Evolutionary conservation across 2,113 vertebrate genomes (phyloP), one percentile per base, ranked within the genome.

Genomic region (Mastomys coucha): DNA sequence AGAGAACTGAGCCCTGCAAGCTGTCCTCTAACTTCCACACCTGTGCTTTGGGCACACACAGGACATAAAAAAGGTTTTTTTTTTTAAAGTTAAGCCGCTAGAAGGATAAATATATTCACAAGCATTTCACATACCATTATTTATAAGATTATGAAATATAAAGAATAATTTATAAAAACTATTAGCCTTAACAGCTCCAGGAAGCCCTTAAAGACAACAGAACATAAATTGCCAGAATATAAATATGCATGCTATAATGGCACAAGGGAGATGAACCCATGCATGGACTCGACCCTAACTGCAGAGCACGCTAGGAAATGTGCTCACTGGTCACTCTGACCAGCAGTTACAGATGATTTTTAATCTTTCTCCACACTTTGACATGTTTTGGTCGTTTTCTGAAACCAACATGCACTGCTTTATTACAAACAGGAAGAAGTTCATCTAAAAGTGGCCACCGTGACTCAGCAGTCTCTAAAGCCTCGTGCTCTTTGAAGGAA

Each of bases 401-500:
- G 60, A 33, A 63, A 53, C 70, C 39, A 78, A 67, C 75, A 53
- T 3, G 20, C 45, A 5, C 72, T 63, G 22, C 51, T 87, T 91
- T 86, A 22, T 89, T 56, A 87, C 81, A 93, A 97, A 94, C 67
- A 91, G 96, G 76, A 93, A 94, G 82, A 85, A 7, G 20, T 24
- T 70, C 51, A 53, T 33, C 81, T 72, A 82, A 94, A 95, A 93
- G 82, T 84, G 81, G 69, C 77, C 39, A 26, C 51, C 10, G 6
- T 94, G 82, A 97, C 77, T 91, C 87, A 82, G 81, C 92, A 60
- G 45, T 14, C 28, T 89, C 58, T 17, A 28, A 56, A 60, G 69
- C 19, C 4, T n/a, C 80, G 36, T 63, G 58, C 65, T 28, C 53
- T 24, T 42, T 56, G 67, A 72, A 94, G 93, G 87, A 95, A 91